Percentiles rank a stretch among this genome's conserved stretches.
Evolutionary conservation across 2,113 vertebrate genomes (phyloP).

Genomic region (Trinectes maculatus): DNA sequence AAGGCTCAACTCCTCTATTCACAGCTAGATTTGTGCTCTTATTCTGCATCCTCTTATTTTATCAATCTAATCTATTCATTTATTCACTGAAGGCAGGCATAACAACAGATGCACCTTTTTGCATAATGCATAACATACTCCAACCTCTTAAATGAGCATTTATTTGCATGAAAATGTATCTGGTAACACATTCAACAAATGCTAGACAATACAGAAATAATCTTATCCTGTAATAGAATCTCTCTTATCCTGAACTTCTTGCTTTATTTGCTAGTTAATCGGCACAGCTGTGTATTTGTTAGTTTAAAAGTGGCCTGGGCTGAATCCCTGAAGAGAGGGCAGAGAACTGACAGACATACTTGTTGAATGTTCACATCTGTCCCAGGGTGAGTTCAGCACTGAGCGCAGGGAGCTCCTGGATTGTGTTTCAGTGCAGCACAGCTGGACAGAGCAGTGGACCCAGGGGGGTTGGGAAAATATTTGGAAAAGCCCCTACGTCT

Average conservation of each 20-base stretch:
- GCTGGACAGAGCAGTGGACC: conserved; percentile 51
- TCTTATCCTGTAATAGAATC: conserved; percentile 1
- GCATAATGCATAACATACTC: not conserved
- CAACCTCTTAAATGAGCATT: not conserved
- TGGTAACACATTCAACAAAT: too few relatives aligned
- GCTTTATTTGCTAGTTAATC: not conserved
- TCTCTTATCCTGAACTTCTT: not conserved
- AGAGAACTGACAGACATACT: conserved; percentile 50
- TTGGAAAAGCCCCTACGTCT: conserved; percentile 39
- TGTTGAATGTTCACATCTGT: conserved; percentile 56
- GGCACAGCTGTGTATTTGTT: conserved; percentile 11
- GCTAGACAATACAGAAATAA: not conserved
- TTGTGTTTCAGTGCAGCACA: conserved; percentile 69
- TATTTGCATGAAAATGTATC: too few relatives aligned
- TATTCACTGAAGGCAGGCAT: too few relatives aligned
- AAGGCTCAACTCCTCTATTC: conserved; percentile 15
- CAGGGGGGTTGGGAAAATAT: conserved; percentile 28
- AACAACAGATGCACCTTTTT: too few relatives aligned
- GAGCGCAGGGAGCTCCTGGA: conserved; percentile 37
- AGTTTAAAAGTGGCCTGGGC: conserved; percentile 50
- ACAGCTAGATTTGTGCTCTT: conserved; percentile 8
- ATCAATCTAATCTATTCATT: too few relatives aligned
- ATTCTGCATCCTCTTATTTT: too few relatives aligned
- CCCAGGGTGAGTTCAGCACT: conserved; percentile 46
- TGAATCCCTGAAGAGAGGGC: conserved; percentile 36